Evolutionary conservation across 2,888 invertebrate species (phyloP).

Genomic region (Cephus spinipes): DNA sequence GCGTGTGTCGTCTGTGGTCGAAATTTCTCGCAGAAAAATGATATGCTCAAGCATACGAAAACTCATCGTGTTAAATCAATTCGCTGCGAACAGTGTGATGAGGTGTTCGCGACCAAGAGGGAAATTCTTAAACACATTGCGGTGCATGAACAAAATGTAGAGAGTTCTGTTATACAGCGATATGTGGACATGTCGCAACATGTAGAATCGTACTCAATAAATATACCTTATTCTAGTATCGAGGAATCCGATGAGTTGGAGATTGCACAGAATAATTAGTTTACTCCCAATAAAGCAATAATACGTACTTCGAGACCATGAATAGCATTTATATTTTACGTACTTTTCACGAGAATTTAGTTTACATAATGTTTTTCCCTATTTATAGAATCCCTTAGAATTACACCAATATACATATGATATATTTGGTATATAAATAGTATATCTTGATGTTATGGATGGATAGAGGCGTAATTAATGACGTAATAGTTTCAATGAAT

Average conservation of each 20-base stretch:
- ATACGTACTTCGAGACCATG: neutral
- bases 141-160: slow-evolving; percentile 22
- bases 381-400: neutral
- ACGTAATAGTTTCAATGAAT: neutral
- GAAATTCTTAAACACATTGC: slow-evolving; percentile 36
- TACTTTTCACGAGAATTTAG: neutral
- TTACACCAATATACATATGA: neutral
- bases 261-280: neutral
- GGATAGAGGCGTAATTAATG: neutral
- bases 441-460: neutral
- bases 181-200: slow-evolving; percentile 2
- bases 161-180: neutral
- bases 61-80: slow-evolving; percentile 38
- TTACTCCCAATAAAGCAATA: neutral
- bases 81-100: slow-evolving; percentile 36
- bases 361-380: neutral
- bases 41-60: slow-evolving; percentile 56
- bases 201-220: slow-evolving; percentile 8
- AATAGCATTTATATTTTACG: neutral
- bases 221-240: slow-evolving; percentile 1
- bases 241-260: neutral
- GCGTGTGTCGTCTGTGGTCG: slow-evolving; percentile 49
- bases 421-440: neutral
- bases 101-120: slow-evolving; percentile 34
- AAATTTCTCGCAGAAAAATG: slow-evolving; percentile 56